Conservation (phyloP, 2,888 invertebrate species). For the Xylocampa areola region DNA sequence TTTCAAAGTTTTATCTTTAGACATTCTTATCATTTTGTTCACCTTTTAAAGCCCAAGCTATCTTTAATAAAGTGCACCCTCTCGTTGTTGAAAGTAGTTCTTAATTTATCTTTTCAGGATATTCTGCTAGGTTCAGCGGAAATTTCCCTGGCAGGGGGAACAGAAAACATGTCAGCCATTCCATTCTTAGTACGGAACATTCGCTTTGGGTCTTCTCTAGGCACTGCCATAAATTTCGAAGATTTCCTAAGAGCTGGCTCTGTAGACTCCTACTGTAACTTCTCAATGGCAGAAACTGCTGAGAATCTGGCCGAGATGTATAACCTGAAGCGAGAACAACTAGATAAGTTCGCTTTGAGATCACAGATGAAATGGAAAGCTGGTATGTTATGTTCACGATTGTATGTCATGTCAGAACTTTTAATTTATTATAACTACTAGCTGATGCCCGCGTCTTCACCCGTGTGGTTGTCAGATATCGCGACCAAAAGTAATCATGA, state of each 20-base stretch:
- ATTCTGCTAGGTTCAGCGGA: conserved; percentile 95
- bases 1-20: too few relatives aligned
- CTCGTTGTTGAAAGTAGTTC: too few relatives aligned
- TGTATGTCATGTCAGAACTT: not conserved
- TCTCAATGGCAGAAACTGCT: conserved; percentile 98
- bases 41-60: too few relatives aligned
- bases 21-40: too few relatives aligned
- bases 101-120: conserved; percentile 90
- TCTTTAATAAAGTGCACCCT: too few relatives aligned
- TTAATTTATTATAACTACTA: too few relatives aligned
- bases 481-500: too few relatives aligned
- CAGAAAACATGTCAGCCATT: conserved; percentile 98
- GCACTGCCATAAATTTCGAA: conserved; percentile 93
- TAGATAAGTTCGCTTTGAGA: conserved; percentile 95
- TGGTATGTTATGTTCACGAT: conserved; percentile 91
- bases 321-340: conserved; percentile 93
- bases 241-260: conserved; percentile 93
- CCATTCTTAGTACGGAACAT: conserved; percentile 95
- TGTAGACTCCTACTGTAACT: conserved; percentile 95
- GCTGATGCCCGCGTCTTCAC: too few relatives aligned
- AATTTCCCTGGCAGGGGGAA: conserved; percentile 96
- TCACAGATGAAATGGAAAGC: conserved; percentile 97
- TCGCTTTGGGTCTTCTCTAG: conserved; percentile 96
- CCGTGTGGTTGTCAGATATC: too few relatives aligned
- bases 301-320: conserved; percentile 97